These are phyloP conservation scores for Scaptodrosophila lebanonensis DNA, from an alignment of 1,140 invertebrate species.

Conservation along the genomic window DNA sequence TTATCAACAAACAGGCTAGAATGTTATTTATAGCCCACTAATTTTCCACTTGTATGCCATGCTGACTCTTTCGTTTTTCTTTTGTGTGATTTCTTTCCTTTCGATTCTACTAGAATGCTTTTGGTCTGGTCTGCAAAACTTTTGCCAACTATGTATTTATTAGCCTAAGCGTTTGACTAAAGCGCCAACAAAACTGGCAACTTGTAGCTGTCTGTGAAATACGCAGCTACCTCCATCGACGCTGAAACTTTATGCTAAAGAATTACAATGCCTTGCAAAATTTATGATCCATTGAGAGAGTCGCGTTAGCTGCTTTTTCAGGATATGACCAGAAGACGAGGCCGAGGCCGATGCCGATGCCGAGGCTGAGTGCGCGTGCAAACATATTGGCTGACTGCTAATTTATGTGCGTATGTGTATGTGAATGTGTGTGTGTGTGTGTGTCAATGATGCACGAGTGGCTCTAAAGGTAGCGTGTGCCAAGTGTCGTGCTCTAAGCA, in stretches of 20 bases:
- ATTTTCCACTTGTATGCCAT: too few relatives aligned
- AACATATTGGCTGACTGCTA: constrained; percentile 67
- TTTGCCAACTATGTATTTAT: constrained; percentile 66
- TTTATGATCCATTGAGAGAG: constrained; percentile 67
- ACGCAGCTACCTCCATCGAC: neutral
- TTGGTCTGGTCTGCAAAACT: too few relatives aligned
- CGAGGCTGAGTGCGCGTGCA: constrained; percentile 61
- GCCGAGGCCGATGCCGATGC: constrained; percentile 30
- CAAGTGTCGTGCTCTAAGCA: constrained; percentile 54
- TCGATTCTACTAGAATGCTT: too few relatives aligned
- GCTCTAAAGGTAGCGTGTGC: constrained; percentile 11
- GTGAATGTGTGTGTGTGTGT: constrained; percentile 32
- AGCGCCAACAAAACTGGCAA: constrained; percentile 45
- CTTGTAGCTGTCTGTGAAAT: constrained; percentile 43
- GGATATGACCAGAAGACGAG: constrained; percentile 7
- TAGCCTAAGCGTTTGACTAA: constrained; percentile 56
- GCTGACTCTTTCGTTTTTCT: too few relatives aligned
- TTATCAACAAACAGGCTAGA: too few relatives aligned
- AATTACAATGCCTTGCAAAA: constrained; percentile 61
- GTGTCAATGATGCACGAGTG: constrained; percentile 68
- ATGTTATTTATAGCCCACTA: too few relatives aligned
- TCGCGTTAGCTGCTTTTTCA: constrained; percentile 4
- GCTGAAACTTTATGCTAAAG: constrained; percentile 32
- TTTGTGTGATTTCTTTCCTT: too few relatives aligned
- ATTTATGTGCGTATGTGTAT: constrained; percentile 57